Evolutionary conservation across 64 coral and sea anemone species (phyloP).

Genomic region (Platygyra sinensis): DNA sequence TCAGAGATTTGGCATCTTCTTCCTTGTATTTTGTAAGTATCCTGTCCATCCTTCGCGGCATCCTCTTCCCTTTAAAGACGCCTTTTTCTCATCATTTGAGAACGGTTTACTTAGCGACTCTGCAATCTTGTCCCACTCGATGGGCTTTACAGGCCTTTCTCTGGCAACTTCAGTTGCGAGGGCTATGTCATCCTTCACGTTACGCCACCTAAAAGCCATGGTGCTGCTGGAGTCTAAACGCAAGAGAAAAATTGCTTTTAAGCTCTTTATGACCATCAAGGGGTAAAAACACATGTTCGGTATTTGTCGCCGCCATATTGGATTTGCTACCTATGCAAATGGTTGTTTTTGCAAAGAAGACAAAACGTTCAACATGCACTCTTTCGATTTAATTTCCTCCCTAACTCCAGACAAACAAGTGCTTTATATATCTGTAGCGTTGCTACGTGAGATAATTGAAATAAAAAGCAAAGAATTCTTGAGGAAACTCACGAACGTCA

Average conservation of each 20-base stretch:
- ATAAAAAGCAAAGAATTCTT: slow-evolving; percentile 28
- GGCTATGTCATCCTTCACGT: slow-evolving; percentile 12
- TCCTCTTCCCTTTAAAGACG: too few species aligned
- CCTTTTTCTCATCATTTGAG: too few species aligned
- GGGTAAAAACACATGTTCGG: neutral
- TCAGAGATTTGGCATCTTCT: slow-evolving; percentile 14
- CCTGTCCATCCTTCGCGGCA: too few species aligned
- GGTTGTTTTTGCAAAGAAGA: slow-evolving; percentile 13
- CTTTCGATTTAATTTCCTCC: slow-evolving; percentile 16
- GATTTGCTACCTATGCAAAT: slow-evolving; percentile 27
- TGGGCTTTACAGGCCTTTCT: slow-evolving; percentile 2
- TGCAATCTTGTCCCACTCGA: too few species aligned
- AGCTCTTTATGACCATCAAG: neutral
- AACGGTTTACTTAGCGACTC: too few species aligned
- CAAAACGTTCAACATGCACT: slow-evolving; percentile 29
- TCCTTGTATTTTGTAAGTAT: slow-evolving; percentile 8
- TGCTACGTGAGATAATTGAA: slow-evolving; percentile 34
- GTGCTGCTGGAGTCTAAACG: neutral
- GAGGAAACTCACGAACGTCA: slow-evolving; percentile 29
- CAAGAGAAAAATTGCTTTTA: neutral
- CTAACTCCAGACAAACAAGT: slow-evolving; percentile 9
- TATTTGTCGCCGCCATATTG: slow-evolving; percentile 30
- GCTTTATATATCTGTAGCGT: slow-evolving; percentile 24
- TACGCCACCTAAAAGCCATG: slow-evolving; percentile 52
- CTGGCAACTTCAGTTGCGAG: slow-evolving; percentile 33